These are phyloP conservation scores for Calypte anna DNA, from an alignment of 2,113 vertebrate genomes.

Conservation along the genomic window DNA sequence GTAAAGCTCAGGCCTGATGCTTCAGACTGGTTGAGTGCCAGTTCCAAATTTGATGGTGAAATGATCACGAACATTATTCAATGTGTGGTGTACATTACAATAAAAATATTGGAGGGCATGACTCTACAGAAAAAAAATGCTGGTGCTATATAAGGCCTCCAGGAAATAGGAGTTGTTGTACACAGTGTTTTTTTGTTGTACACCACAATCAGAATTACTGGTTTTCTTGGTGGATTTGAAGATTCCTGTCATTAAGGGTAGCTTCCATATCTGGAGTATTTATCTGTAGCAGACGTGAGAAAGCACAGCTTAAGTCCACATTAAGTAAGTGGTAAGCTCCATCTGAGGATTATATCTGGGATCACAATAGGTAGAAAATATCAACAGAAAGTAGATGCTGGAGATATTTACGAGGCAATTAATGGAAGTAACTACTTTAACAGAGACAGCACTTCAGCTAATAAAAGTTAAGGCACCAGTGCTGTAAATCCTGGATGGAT, in stretches of 20 bases:
- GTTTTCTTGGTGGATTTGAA: conserved; percentile 25
- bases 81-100: neutral
- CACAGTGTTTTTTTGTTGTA: neutral
- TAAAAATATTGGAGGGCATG: neutral
- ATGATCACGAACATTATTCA: neutral
- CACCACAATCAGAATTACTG: neutral
- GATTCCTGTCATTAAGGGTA: neutral
- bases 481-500: neutral
- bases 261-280: neutral
- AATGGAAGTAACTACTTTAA: neutral
- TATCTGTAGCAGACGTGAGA: neutral
- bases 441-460: neutral
- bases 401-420: neutral
- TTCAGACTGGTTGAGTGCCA: neutral
- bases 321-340: neutral
- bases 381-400: neutral
- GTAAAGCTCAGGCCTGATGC: conserved; percentile 3
- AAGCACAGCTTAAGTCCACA: neutral
- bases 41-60: conserved; percentile 21
- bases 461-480: neutral
- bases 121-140: neutral
- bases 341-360: neutral
- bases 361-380: neutral
- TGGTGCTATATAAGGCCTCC: neutral
- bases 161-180: neutral